Conservation (phyloP, 2,113 vertebrate genomes). For the Ivindomyrus marchei region DNA sequence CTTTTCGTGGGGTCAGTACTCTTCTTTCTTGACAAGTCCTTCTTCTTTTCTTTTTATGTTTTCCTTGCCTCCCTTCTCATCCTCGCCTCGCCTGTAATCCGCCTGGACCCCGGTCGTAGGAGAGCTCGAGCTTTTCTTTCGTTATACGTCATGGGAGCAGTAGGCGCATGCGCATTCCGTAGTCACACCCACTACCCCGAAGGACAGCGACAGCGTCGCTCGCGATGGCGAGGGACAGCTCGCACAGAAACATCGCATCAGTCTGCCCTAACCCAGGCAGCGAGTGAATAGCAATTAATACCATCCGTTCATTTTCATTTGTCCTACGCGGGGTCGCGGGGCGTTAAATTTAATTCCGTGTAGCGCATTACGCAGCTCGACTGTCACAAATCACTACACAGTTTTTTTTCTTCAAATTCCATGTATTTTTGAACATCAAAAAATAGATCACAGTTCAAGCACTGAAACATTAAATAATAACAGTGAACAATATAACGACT, state of each 20-base stretch:
- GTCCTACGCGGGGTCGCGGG: neutral
- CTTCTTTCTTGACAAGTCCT: conserved; percentile 22
- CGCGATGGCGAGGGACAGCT: neutral
- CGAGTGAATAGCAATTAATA: neutral
- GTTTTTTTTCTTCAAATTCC: neutral
- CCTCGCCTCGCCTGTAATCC: conserved; percentile 35
- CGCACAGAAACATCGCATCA: neutral
- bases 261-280: neutral
- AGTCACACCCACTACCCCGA: conserved; percentile 32
- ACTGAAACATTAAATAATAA: neutral
- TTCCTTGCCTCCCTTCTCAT: conserved; percentile 7
- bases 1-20: neutral
- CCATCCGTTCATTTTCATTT: neutral
- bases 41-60: conserved; percentile 18
- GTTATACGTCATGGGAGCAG: conserved; percentile 48
- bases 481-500: neutral
- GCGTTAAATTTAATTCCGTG: neutral
- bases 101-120: conserved; percentile 33
- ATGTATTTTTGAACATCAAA: neutral
- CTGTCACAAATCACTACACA: neutral
- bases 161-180: conserved; percentile 49
- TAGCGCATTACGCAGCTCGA: neutral
- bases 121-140: conserved; percentile 48
- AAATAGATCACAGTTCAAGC: neutral
- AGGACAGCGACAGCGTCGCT: neutral